Base-by-base conservation (phyloP, 1,140 invertebrate species). In the Drosophila parabipectinata region DNA sequence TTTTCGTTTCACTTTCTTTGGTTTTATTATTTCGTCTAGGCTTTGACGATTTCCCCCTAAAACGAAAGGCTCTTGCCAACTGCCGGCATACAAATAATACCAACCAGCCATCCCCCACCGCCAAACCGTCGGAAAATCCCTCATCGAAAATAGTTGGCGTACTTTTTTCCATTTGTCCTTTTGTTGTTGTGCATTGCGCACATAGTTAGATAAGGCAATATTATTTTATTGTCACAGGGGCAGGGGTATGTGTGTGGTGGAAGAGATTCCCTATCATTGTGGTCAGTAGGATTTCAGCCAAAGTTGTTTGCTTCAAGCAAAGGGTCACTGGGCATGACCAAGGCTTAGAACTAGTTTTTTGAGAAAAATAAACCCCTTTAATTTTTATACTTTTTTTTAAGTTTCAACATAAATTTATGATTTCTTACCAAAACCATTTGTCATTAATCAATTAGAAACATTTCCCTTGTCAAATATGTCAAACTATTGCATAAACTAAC, bases 191-290 rank as follows among this genome's bases (percentile, higher is more conserved):
- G 82, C 81, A 87, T 68, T 81, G 82, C 78, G 57, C 82, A 85
- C 78, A 81, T 87, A 87, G 82, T 87, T 82, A 87, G 82, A 87
- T 87, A 87, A 87, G 76, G 82, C 82, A 87, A 88, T 87, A 87
- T 87, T 87, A 87, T 87, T 87, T 82, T 87, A 87, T 82, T 87
- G 82, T 62, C 73, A 44, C 9, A 18, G 37, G 18, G 55, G 44
- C 47, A 26, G 72, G 39, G 45, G 21, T 5, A 9, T 18, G 14
- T 18, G 41, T 18, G 6, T 44, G 41, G 15, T 15, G 15, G 14
- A 39, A 14, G 15, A 24, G 32, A 57, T 24, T 68, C 34, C 15
- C 24, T 18, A 14, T 57, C 59, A 47, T 84, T 47, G 62, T 67
- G 72, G 72, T 77, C 81, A 75, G 28, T 64, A 62, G 30, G 52